Percentiles rank a stretch among this genome's conserved stretches.
These are phyloP conservation scores for Xiphydria camelus DNA, from an alignment of 2,888 invertebrate species.

Conservation along the genomic window DNA sequence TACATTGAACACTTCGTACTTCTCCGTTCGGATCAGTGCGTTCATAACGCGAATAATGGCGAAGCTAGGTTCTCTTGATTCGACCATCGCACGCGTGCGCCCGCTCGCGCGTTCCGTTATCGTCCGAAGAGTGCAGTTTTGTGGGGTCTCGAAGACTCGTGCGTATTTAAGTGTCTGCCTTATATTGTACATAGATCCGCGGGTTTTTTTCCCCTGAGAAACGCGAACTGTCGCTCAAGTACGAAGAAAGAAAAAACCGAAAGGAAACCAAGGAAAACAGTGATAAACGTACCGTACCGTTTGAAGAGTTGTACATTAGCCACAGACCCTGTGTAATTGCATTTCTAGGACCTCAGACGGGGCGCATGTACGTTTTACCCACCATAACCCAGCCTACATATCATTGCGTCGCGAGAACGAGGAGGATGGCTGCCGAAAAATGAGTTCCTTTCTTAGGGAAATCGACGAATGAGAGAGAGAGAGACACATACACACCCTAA, in stretches of 20 bases:
- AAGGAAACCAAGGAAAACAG: constrained; percentile 2
- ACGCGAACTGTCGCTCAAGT: no score
- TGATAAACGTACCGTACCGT: no score
- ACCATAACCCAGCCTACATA: no score
- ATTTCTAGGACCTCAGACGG: constrained; percentile 21
- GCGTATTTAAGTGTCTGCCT: constrained; percentile 24
- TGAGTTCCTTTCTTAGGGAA: constrained; percentile 20
- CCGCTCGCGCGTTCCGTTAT: no score
- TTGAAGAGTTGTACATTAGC: no score
- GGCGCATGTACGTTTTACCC: no score
- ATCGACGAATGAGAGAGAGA: constrained; percentile 11
- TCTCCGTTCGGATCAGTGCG: no score
- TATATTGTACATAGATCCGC: constrained; percentile 31
- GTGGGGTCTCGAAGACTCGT: constrained; percentile 21
- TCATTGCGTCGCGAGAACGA: constrained; percentile 31
- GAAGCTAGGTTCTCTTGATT: no score
- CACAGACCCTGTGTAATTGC: constrained; percentile 20
- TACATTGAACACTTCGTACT: no score
- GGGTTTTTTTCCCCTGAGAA: constrained; percentile 19
- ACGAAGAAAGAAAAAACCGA: constrained; percentile 1
- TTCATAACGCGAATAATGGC: no score
- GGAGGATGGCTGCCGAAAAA: constrained; percentile 22
- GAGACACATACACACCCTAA: constrained; percentile 21
- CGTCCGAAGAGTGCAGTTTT: constrained; percentile 18
- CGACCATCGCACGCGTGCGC: no score